phyloP scores from a whole-genome alignment of 2,797 vertebrate genomes.

The Enteromius trimaculatus region DNA sequence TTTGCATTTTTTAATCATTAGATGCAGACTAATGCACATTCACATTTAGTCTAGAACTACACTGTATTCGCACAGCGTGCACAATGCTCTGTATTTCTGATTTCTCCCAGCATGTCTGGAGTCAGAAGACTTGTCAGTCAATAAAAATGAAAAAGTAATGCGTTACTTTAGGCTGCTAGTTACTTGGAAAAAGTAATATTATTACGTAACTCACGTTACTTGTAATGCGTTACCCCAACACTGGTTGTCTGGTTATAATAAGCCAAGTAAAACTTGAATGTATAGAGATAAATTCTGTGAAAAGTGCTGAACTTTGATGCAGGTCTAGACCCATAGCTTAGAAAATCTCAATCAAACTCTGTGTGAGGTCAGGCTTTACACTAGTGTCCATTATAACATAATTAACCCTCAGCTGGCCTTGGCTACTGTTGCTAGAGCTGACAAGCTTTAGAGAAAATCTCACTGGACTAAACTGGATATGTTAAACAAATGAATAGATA shows the following conservation, averaged over 20 bases:
- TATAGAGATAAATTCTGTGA: neutral
- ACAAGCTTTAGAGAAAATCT: conserved; percentile 15
- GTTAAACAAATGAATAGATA: neutral
- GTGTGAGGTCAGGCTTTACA: conserved; percentile 17
- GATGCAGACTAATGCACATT: too few species aligned
- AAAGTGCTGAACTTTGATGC: neutral
- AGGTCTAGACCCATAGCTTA: neutral
- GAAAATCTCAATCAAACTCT: neutral
- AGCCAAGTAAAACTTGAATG: neutral
- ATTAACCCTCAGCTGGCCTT: conserved; percentile 22
- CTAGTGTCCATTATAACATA: conserved; percentile 7
- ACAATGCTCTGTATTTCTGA: too few species aligned
- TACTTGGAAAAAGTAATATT: too few species aligned
- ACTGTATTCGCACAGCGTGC: too few species aligned
- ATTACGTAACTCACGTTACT: too few species aligned
- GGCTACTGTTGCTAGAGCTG: conserved; percentile 36
- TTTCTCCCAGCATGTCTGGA: too few species aligned
- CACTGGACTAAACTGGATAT: neutral
- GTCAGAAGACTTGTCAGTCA: too few species aligned
- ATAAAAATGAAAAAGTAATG: too few species aligned
- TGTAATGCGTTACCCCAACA: too few species aligned
- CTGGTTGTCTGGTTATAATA: neutral
- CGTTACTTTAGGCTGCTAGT: too few species aligned
- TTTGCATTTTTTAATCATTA: too few species aligned
- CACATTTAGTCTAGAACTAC: too few species aligned